A percentile compares a stretch with the other conserved stretches of the same genome.
Evolutionary conservation across 2,113 vertebrate genomes (phyloP).

Genomic region (Haliaeetus leucogaster): DNA sequence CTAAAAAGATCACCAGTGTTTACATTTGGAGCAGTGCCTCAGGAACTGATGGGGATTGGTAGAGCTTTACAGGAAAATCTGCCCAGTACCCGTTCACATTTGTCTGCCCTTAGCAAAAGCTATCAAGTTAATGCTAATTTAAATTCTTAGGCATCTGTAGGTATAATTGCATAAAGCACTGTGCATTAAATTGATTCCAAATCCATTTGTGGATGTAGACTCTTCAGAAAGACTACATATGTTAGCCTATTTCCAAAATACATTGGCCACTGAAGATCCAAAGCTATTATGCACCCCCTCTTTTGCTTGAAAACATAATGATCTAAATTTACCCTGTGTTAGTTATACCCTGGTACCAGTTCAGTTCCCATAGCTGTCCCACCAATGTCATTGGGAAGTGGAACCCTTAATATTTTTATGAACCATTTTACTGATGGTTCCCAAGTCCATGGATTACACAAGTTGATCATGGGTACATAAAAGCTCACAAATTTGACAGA

Average conservation of each 20-base stretch:
- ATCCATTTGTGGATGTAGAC: background rate
- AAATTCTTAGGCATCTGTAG: conserved; percentile 36
- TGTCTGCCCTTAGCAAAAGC: conserved; percentile 17
- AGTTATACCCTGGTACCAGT: background rate
- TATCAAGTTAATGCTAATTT: conserved; percentile 33
- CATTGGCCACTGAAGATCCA: background rate
- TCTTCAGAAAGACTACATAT: background rate
- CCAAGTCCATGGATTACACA: background rate
- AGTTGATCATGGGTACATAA: background rate
- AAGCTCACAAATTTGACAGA: background rate
- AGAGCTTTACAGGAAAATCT: conserved; percentile 27
- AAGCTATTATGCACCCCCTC: background rate
- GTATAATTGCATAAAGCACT: conserved; percentile 40
- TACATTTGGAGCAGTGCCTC: background rate
- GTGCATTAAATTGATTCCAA: conserved; percentile 17
- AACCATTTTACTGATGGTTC: background rate
- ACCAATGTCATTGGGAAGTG: background rate
- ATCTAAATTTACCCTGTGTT: background rate
- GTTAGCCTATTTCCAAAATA: background rate
- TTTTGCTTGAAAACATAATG: background rate
- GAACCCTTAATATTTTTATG: background rate
- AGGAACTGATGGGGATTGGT: background rate
- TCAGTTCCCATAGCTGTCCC: background rate
- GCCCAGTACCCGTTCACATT: background rate
- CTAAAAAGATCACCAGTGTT: background rate